Percentiles rank a stretch among this genome's conserved stretches.
These are phyloP conservation scores for Homarus americanus DNA, from an alignment of 1,140 invertebrate species.

Conservation along the genomic window DNA sequence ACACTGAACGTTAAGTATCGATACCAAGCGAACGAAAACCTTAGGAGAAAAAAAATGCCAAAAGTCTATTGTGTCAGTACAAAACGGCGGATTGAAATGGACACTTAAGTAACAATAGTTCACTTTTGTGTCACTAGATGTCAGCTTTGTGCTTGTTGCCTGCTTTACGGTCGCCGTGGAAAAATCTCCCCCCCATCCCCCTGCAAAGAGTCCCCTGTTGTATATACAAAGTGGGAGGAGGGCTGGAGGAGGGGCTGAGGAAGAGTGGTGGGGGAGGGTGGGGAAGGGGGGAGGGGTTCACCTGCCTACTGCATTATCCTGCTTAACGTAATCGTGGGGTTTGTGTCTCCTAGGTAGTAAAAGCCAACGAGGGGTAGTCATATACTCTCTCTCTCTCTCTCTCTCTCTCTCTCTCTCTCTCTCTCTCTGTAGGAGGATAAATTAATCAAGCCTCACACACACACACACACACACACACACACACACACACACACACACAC, in stretches of 20 bases:
- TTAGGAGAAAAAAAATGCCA: slow-evolving; percentile 37
- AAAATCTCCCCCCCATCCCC: slow-evolving; percentile 12
- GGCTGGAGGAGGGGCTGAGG: too few relatives aligned
- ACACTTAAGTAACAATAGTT: slow-evolving; percentile 69
- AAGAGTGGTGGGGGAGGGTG: not conserved
- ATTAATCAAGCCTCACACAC: too few relatives aligned
- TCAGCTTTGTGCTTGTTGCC: slow-evolving; percentile 65
- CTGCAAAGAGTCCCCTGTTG: not conserved
- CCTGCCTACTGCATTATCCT: slow-evolving; percentile 36
- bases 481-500: not conserved
- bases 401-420: slow-evolving; percentile 43
- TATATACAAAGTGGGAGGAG: slow-evolving; percentile 4
- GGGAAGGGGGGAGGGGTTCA: not conserved
- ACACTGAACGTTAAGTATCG: slow-evolving; percentile 34
- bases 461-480: not conserved
- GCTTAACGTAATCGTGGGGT: too few relatives aligned
- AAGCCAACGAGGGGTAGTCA: too few relatives aligned
- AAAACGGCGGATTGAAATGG: slow-evolving; percentile 68
- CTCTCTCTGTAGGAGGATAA: slow-evolving; percentile 32
- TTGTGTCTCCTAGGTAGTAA: not conserved
- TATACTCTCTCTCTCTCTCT: slow-evolving; percentile 33
- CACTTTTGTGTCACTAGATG: slow-evolving; percentile 69
- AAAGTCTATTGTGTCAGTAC: slow-evolving; percentile 52
- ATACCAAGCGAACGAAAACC: slow-evolving; percentile 34
- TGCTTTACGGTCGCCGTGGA: slow-evolving; percentile 49